Conservation (phyloP, 2,113 vertebrate species). For the Piliocolobus tephrosceles region DNA sequence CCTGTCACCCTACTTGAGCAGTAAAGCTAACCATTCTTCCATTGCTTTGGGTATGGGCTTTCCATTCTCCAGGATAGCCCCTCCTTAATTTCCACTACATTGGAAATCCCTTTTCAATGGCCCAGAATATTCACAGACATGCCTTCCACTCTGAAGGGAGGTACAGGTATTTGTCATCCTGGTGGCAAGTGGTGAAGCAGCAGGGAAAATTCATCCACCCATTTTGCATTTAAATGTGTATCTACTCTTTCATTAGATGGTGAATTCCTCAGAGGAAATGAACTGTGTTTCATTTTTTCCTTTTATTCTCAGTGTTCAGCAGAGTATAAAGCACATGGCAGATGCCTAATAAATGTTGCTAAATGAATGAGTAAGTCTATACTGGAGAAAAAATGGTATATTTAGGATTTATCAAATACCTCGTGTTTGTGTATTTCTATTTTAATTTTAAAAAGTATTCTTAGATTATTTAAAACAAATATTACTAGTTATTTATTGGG, state of each 20-base stretch:
- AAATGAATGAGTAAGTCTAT: neutral
- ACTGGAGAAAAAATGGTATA: neutral
- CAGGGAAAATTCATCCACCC: neutral
- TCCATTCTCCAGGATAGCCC: neutral
- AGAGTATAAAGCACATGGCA: neutral
- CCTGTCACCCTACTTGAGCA: neutral
- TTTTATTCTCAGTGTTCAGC: neutral
- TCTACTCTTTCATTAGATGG: neutral
- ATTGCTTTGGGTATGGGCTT: neutral
- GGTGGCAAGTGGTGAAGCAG: neutral
- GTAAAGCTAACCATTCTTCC: neutral
- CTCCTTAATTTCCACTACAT: neutral
- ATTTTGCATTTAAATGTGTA: neutral
- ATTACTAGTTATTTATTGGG: neutral
- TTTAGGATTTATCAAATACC: constrained; percentile 6
- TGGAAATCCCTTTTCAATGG: neutral
- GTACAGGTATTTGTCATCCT: neutral
- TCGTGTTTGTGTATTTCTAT: neutral
- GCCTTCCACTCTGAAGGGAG: neutral
- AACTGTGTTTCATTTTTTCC: neutral
- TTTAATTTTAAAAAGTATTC: neutral
- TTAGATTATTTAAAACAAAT: neutral
- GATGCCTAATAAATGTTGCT: neutral
- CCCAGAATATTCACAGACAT: neutral
- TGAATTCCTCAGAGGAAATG: neutral